Evolutionary conservation across 2,888 invertebrate species (phyloP).

Genomic region (Watsonalla cultraria): DNA sequence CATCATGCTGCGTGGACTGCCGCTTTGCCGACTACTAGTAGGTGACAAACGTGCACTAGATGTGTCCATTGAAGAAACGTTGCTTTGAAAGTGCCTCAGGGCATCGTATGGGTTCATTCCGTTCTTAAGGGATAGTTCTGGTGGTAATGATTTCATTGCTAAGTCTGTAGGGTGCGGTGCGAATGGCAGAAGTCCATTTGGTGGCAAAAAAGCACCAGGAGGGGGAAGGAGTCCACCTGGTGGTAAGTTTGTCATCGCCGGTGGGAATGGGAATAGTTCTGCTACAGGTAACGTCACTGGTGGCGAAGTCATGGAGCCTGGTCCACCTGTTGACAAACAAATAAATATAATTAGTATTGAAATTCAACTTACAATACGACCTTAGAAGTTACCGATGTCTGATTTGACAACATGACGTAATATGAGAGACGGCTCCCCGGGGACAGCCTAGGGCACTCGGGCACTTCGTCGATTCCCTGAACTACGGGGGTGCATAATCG

Average conservation of each 20-base stretch:
- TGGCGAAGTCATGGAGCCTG: slow-evolving; percentile 54
- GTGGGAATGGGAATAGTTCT: slow-evolving; percentile 66
- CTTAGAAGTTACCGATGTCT: slow-evolving; percentile 25
- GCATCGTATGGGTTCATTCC: slow-evolving; percentile 80
- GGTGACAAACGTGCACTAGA: slow-evolving; percentile 75
- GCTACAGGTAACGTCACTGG: slow-evolving; percentile 61
- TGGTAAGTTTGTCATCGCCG: slow-evolving; percentile 63
- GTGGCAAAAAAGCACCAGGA: slow-evolving; percentile 77
- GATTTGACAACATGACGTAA: slow-evolving; percentile 71
- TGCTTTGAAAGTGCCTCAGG: slow-evolving; percentile 66
- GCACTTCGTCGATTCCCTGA: slow-evolving; percentile 73
- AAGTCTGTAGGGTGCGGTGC: slow-evolving; percentile 74
- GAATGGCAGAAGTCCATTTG: slow-evolving; percentile 75
- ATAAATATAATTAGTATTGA: slow-evolving; percentile 16
- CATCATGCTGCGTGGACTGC: slow-evolving; percentile 68
- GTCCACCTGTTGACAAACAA: slow-evolving; percentile 65
- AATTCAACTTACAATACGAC: slow-evolving; percentile 21
- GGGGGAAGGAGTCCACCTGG: slow-evolving; percentile 77
- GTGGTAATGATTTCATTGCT: slow-evolving; percentile 65
- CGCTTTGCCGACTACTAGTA: slow-evolving; percentile 75
- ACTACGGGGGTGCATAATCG: slow-evolving; percentile 79
- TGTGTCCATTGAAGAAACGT: slow-evolving; percentile 66
- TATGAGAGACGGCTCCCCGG: slow-evolving; percentile 71
- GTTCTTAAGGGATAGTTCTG: slow-evolving; percentile 72
- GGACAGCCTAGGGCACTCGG: slow-evolving; percentile 59